Base-by-base conservation (phyloP, 1,140 invertebrate genomes). In the Hermetia illucens region DNA sequence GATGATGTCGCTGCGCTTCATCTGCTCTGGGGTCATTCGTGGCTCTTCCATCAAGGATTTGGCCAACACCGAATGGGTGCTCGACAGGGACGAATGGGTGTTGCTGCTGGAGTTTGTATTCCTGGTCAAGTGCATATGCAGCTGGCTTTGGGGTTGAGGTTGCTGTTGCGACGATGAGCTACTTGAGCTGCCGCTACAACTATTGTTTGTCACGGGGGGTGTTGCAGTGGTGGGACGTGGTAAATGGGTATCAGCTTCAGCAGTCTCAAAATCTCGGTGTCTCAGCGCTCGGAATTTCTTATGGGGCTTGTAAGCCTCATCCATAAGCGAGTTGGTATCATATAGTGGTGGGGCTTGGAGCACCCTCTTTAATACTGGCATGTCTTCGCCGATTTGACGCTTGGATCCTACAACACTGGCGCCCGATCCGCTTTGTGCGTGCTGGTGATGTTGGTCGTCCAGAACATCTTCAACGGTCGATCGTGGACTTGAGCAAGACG, bases 241-340 rank as follows among this genome's bases (percentile, higher is more conserved):
- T n/a, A n/a, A n/a, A n/a, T n/a, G 41, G 50, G 61, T 21, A 64
- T 85, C 82, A 2, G 52, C 52, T 36, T 59, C 56, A 1, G 80
- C 79, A 46, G 81, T 79, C 19, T 81, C 79, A 4, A 74, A 79
- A 46, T 84, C 81, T 45, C 82, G 80, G 47, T 79, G 75, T 4
- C 83, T 64, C 48, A 84, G 61, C 0, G 82, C 82, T 3, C 88
- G 72, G 71, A 93, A 92, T 58, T 93, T 93, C 60, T 93, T 93
- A 68, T 93, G 89, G 31, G 87, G 86, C 51, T 90, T 87, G 66
- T 92, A 92, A 1, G 87, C 87, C 61, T 91, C 87, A 55, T 91
- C 87, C 86, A 92, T 91, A 25, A 92, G 61, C 1, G 82, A 82
- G 50, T 85, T 85, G 29, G 84, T 86, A 51, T 87, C 82, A 60